Evolutionary conservation across 2,797 vertebrate species (phyloP).

Genomic region (Decapterus maruadsi): DNA sequence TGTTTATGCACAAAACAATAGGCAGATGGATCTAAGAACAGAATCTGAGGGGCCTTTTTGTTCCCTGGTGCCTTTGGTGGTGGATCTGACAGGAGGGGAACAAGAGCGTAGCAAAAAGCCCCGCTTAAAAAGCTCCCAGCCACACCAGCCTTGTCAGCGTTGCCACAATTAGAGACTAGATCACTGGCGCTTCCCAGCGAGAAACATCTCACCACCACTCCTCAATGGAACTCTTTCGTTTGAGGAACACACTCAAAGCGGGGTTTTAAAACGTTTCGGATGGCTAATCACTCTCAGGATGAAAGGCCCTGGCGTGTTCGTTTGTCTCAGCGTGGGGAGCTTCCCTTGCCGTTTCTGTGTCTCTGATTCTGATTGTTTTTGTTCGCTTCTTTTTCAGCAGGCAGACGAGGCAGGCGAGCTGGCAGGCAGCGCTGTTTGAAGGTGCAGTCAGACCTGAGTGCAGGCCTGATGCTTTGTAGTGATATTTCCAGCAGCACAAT

Average conservation of each 20-base stretch:
- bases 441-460: slow-evolving; percentile 81
- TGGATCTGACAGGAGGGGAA: slow-evolving; percentile 78
- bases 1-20: slow-evolving; percentile 74
- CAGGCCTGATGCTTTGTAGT: slow-evolving; percentile 82
- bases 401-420: slow-evolving; percentile 76
- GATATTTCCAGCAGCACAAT: slow-evolving; percentile 85
- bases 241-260: slow-evolving; percentile 80
- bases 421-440: slow-evolving; percentile 82
- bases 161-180: slow-evolving; percentile 84
- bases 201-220: slow-evolving; percentile 77
- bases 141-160: slow-evolving; percentile 77
- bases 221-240: slow-evolving; percentile 77
- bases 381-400: slow-evolving; percentile 78
- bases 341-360: slow-evolving; percentile 80
- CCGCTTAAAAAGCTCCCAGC: slow-evolving; percentile 76
- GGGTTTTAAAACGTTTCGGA: slow-evolving; percentile 81
- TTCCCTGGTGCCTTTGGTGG: slow-evolving; percentile 76
- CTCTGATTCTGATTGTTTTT: slow-evolving; percentile 84
- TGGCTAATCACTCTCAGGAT: slow-evolving; percentile 86
- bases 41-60: slow-evolving; percentile 72
- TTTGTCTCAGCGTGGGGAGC: slow-evolving; percentile 79
- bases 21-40: slow-evolving; percentile 68
- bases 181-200: slow-evolving; percentile 78
- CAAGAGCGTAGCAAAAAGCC: slow-evolving; percentile 73
- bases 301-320: slow-evolving; percentile 81